phyloP scores from a whole-genome alignment of 2,113 vertebrate species.

The Megaceryle torquata region DNA sequence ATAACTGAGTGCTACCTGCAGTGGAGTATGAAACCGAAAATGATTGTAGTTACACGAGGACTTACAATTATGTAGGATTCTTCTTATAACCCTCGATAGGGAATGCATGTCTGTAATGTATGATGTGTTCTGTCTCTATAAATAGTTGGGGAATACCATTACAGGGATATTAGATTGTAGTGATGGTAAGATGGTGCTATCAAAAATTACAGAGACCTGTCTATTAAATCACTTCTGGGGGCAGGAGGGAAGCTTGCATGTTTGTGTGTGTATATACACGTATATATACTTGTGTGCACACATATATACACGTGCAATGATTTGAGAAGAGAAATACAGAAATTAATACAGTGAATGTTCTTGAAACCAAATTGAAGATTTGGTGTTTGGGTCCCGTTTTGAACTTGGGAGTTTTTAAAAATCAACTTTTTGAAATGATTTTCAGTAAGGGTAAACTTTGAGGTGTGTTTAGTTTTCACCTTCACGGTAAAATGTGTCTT shows the following conservation, averaged over 20 bases:
- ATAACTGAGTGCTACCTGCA: conserved; percentile 37
- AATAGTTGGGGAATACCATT: conserved; percentile 71
- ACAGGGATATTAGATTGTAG: conserved; percentile 61
- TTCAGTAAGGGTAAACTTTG: background rate
- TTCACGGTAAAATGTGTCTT: background rate
- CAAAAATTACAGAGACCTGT: conserved; percentile 36
- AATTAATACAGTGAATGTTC: background rate
- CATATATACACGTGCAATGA: background rate
- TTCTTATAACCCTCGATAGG: conserved; percentile 1
- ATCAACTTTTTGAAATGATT: background rate
- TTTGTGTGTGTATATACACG: background rate
- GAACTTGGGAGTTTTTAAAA: background rate
- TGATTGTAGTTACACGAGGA: conserved; percentile 9
- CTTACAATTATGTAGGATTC: background rate
- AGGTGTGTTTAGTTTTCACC: background rate
- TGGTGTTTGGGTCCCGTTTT: background rate
- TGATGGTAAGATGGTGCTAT: conserved; percentile 36
- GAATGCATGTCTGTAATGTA: background rate
- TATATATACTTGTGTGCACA: background rate
- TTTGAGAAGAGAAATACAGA: background rate
- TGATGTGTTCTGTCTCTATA: conserved; percentile 57
- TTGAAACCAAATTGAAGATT: background rate
- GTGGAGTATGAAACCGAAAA: conserved; percentile 24
- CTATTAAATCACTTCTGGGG: conserved; percentile 30
- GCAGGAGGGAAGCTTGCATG: background rate